Base-by-base conservation (phyloP, 2,888 invertebrate species). In the Sarcophaga caerulescens region DNA sequence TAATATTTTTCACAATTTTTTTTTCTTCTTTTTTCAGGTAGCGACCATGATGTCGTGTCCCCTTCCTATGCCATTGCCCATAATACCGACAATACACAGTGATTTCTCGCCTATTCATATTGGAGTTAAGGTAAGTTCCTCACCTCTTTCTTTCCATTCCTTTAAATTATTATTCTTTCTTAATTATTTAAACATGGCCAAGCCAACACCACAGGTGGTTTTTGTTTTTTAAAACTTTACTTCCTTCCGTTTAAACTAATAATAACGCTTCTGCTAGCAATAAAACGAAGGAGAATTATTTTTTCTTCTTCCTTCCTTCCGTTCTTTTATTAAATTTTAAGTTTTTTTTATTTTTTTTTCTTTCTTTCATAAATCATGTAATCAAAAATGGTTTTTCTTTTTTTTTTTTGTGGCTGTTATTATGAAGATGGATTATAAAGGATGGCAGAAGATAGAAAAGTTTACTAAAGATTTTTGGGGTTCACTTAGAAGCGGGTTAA, bases 41-140 rank as follows among this genome's bases (percentile, higher is more conserved):
- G 93, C 93, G 93, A 93, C 93, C 93, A 93, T 93, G 93, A 93
- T 93, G 93, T 93, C 93, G 93, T 93, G 93, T 93, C 93, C 93
- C 91, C 91, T 93, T 90, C 93, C 93, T 89, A 91, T 93, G 91
- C 90, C 92, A 92, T 92, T 93, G 90, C 93, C 93, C 90, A 90
- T 93, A 91, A 91, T 93, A 90, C 92, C 93, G 91, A 90, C 93
- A 90, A 89, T 93, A 91, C 93, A 93, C 91, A 92, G 92, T 89
- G 93, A 93, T 89, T 93, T 92, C 88, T 89, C 93, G 89, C 91
- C 93, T 88, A 91, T 93, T 88, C 93, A 93, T 89, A 93, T 93
- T 90, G 93, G 93, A 92, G 91, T 93, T 87, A 93, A 93, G 93
- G 93, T 93, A 92, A 90, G 92, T 87, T 45, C 2, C 52, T 17